phyloP scores from a whole-genome alignment of 1,140 invertebrate genomes.

The Papilio polyxenes region DNA sequence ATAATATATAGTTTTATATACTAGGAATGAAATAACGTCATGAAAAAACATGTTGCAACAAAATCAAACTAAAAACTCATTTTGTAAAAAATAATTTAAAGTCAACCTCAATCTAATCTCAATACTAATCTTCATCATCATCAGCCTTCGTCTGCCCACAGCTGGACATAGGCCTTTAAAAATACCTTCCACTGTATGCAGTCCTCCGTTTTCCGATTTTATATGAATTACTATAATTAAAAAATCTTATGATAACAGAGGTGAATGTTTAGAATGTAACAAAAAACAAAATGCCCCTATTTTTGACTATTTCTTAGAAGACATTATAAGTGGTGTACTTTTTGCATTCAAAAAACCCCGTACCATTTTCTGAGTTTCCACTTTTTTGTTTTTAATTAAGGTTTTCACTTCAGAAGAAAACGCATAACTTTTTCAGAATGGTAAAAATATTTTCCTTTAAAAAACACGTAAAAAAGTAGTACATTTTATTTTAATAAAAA shows the following conservation, averaged over 20 bases:
- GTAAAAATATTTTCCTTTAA: neutral
- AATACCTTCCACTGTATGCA: too few species aligned
- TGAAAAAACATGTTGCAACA: too few species aligned
- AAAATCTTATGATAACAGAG: neutral
- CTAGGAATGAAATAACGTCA: neutral
- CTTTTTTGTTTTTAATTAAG: conserved; percentile 3
- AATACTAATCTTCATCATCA: too few species aligned
- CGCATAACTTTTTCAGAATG: neutral
- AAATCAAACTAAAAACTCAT: too few species aligned
- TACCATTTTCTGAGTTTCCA: neutral
- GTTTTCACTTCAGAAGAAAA: conserved; percentile 3
- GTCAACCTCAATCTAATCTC: too few species aligned
- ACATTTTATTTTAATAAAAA: neutral
- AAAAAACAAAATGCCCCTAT: neutral
- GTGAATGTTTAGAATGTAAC: neutral
- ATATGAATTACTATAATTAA: neutral
- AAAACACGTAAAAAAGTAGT: neutral
- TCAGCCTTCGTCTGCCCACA: too few species aligned
- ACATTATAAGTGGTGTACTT: neutral
- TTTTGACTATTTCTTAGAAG: neutral
- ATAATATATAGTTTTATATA: neutral
- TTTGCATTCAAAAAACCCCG: conserved; percentile 1
- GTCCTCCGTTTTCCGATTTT: too few species aligned
- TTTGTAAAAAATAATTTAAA: too few species aligned
- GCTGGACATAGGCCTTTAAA: too few species aligned